A percentile compares a stretch with the other conserved stretches of the same genome.
Conservation (phyloP, 2,888 invertebrate genomes). For the Vanessa cardui region DNA sequence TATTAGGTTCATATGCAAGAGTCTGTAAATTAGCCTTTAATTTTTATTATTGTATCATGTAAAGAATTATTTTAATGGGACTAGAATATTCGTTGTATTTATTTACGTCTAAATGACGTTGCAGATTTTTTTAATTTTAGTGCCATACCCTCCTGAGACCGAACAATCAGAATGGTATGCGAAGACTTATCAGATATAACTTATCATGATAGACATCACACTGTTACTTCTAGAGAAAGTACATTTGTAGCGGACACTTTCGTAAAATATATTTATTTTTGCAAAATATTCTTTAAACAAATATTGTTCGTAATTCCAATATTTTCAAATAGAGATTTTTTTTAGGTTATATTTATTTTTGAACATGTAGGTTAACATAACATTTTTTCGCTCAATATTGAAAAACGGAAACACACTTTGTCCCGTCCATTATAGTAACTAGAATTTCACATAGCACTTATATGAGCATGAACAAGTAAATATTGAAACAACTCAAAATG, state of each 20-base stretch:
- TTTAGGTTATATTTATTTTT: constrained; percentile 1
- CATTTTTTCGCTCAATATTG: constrained; percentile 60
- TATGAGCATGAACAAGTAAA: neutral
- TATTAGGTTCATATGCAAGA: neutral
- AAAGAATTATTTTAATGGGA: constrained; percentile 14
- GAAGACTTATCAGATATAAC: neutral
- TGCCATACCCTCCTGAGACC: constrained; percentile 60
- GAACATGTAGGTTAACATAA: constrained; percentile 7
- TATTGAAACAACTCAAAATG: neutral
- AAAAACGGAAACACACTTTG: constrained; percentile 47
- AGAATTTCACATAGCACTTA: constrained; percentile 28
- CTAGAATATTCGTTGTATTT: constrained; percentile 21
- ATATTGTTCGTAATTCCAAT: too few species aligned
- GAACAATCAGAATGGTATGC: constrained; percentile 27
- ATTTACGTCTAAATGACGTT: constrained; percentile 43
- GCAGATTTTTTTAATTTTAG: constrained; percentile 56
- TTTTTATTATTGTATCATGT: constrained; percentile 10
- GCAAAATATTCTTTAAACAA: constrained; percentile 1
- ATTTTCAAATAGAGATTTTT: neutral
- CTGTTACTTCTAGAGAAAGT: neutral
- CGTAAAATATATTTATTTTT: neutral
- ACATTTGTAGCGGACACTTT: neutral
- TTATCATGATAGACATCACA: neutral
- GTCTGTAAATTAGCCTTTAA: neutral
- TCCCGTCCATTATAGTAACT: constrained; percentile 69